These are phyloP conservation scores for Mesoclemmys tuberculata DNA, from an alignment of 2,113 vertebrate genomes.

Conservation along the genomic window DNA sequence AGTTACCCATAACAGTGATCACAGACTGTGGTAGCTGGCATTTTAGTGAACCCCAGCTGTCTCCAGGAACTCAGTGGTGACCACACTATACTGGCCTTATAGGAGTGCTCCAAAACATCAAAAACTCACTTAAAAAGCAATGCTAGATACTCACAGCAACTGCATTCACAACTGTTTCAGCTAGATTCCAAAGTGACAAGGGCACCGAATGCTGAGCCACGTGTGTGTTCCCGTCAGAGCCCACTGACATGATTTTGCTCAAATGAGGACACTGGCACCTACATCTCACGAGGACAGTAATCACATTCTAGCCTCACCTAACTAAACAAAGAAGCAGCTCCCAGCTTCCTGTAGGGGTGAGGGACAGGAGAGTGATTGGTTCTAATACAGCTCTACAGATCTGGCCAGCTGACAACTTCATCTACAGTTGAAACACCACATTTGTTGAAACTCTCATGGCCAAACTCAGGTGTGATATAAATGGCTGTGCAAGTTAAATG, in stretches of 20 bases:
- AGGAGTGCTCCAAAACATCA: background rate
- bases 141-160: background rate
- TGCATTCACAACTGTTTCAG: background rate
- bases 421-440: background rate
- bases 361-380: background rate
- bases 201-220: background rate
- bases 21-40: background rate
- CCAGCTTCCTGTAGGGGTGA: background rate
- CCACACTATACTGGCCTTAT: background rate
- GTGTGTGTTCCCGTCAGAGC: background rate
- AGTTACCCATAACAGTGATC: background rate
- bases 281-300: background rate
- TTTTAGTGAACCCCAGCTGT: background rate
- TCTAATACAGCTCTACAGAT: background rate
- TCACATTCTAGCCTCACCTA: rapidly evolving
- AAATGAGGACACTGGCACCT: background rate
- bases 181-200: background rate
- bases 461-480: background rate
- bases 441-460: background rate
- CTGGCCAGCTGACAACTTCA: background rate
- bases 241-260: background rate
- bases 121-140: background rate
- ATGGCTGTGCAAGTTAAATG: background rate
- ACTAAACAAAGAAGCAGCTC: background rate
- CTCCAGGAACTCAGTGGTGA: background rate